Evolutionary conservation across 1,140 invertebrate genomes (phyloP).

Genomic region (Meteorus sp.): DNA sequence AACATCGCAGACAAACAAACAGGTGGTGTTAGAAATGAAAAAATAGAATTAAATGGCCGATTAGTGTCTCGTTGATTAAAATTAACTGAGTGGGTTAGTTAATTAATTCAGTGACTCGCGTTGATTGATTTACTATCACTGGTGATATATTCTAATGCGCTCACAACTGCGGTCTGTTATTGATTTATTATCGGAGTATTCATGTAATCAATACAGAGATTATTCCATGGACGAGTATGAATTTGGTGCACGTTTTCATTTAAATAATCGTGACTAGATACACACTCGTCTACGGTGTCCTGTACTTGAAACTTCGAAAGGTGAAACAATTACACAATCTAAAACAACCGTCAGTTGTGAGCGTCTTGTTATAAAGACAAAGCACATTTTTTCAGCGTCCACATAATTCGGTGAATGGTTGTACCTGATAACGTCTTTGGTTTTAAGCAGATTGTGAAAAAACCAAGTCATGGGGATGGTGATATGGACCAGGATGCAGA

Average conservation of each 20-base stretch:
- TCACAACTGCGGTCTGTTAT: neutral
- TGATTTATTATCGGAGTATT: neutral
- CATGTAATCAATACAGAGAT: slow-evolving; percentile 43
- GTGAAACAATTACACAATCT: neutral
- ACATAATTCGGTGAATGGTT: slow-evolving; percentile 1
- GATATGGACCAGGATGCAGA: slow-evolving; percentile 22
- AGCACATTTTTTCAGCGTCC: slow-evolving; percentile 5
- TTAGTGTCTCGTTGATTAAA: too few relatives aligned
- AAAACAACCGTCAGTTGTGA: neutral
- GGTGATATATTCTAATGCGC: neutral
- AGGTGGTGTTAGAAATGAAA: neutral
- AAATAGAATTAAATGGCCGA: neutral
- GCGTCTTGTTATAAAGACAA: too few relatives aligned
- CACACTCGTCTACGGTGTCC: slow-evolving; percentile 79
- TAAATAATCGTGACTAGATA: slow-evolving; percentile 76
- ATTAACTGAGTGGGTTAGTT: too few relatives aligned
- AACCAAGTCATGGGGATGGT: slow-evolving; percentile 27
- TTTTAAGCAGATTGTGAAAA: slow-evolving; percentile 31
- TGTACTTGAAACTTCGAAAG: slow-evolving; percentile 37
- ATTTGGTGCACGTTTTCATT: slow-evolving; percentile 71
- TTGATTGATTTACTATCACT: too few relatives aligned
- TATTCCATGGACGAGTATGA: slow-evolving; percentile 73
- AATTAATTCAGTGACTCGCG: too few relatives aligned
- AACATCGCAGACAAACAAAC: slow-evolving; percentile 27
- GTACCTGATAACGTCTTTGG: slow-evolving; percentile 14